Evolutionary conservation across 2,113 vertebrate species (phyloP).

Genomic region (Cochlearius cochlearius): DNA sequence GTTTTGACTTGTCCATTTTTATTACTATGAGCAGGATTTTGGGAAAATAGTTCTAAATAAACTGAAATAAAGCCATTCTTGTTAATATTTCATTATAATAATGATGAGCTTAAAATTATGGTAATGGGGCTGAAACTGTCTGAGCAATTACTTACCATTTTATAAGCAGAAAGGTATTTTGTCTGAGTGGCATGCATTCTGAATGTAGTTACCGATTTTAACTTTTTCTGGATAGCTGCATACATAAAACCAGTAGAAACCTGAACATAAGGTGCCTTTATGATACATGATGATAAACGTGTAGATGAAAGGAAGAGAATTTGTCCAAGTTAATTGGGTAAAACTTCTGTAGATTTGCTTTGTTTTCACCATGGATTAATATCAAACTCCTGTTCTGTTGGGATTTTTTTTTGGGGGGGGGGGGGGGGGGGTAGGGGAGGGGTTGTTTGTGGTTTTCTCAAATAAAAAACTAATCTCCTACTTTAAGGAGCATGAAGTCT

Average conservation of each 20-base stretch:
- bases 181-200: not conserved
- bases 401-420: not conserved
- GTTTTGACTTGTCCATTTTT: not conserved
- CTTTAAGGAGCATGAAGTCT: not conserved
- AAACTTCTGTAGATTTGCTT: not conserved
- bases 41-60: not conserved
- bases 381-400: not conserved
- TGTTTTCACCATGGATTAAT: not conserved
- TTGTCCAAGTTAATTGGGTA: not conserved
- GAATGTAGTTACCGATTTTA: not conserved
- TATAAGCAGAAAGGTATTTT: not conserved
- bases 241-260: not conserved
- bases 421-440: too few species aligned
- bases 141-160: not conserved
- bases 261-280: not conserved
- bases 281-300: not conserved
- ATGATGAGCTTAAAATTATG: not conserved
- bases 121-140: not conserved
- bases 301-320: not conserved
- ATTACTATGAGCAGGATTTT: not conserved
- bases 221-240: not conserved
- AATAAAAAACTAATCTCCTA: not conserved
- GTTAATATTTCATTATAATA: not conserved
- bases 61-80: not conserved
- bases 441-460: not conserved